Evolutionary conservation across 2,797 vertebrate species (phyloP), one percentile per base, ranked within the genome.

Genomic region (Darevskia mixta): DNA sequence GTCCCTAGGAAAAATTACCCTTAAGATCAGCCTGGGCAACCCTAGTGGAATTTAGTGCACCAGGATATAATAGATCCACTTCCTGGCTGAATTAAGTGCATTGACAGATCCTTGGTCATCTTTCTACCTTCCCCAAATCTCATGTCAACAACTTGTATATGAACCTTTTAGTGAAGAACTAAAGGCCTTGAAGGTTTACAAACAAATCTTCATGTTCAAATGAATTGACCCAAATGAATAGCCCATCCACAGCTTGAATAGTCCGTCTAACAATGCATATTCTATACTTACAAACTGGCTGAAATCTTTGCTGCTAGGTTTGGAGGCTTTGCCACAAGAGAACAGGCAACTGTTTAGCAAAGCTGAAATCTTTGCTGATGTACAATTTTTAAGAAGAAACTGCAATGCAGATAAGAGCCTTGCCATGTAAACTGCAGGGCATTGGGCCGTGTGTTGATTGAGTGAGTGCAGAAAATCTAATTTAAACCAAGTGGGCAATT

Each of bases 401-500:
- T 83, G 49, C 85, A 83, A 23, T 17, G 1, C 27, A 83, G 82
- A 8, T 55, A 6, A 55, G 5, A 85, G 43, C 25, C 81, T 69
- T 35, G 73, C 4, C 27, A 17, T 85, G 73, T 72, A 92, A 78
- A n/a, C 66, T 35, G 2, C 11, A 66, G 61, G 61, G 45, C 10
- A 6, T 43, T 72, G 75, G 88, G 84, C 69, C 69, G 83, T 76
- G 15, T 6, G 9, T 83, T 95, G 87, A 92, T 35, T 87, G 84
- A 88, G 2, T 8, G 8, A 92, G 32, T 9, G 29, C 4, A 90
- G 81, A 94, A 94, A 96, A 95, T 88, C 76, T 94, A 81, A 90
- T 93, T 95, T 93, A 92, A 94, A 92, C 78, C 80, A 91, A 93
- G 87, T 87, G 86, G 88, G 85, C 93, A 94, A 94, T 93, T 91